These are phyloP conservation scores for Oenanthe melanoleuca DNA, from an alignment of 2,113 vertebrate species.

Conservation along the genomic window DNA sequence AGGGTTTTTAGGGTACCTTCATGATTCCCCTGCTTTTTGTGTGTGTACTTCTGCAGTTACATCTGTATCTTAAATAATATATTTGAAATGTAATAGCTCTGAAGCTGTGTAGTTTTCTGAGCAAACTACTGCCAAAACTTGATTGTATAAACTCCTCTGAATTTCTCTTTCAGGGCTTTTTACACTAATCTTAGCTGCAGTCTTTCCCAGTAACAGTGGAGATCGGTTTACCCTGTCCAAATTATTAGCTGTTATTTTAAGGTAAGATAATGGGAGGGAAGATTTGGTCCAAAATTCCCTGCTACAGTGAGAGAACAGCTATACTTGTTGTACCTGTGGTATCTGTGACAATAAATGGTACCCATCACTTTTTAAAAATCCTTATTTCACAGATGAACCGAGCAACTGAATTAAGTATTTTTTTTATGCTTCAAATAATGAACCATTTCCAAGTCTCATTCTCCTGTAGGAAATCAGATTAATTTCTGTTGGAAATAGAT, in stretches of 20 bases:
- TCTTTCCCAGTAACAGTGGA: slow-evolving; percentile 97
- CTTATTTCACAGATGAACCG: background rate
- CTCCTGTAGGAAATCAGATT: background rate
- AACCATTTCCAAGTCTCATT: background rate
- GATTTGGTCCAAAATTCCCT: background rate
- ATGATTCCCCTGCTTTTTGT: background rate
- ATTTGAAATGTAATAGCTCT: background rate
- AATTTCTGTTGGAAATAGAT: background rate
- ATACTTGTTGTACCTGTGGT: background rate
- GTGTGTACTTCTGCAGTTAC: background rate
- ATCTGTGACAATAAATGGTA: background rate
- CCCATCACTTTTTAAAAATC: background rate
- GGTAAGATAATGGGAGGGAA: slow-evolving; percentile 75
- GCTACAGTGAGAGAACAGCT: background rate
- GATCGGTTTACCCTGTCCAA: slow-evolving; percentile 97
- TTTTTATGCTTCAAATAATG: background rate
- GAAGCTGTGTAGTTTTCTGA: background rate
- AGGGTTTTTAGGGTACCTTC: background rate
- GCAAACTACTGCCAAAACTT: background rate
- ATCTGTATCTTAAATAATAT: background rate
- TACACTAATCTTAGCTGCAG: slow-evolving; percentile 90
- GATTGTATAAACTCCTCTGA: background rate
- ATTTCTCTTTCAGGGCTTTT: slow-evolving; percentile 84
- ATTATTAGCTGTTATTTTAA: slow-evolving; percentile 90
- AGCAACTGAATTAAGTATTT: background rate